Conservation (phyloP, 2,888 invertebrate genomes). For the Mechanitis mazaeus region DNA sequence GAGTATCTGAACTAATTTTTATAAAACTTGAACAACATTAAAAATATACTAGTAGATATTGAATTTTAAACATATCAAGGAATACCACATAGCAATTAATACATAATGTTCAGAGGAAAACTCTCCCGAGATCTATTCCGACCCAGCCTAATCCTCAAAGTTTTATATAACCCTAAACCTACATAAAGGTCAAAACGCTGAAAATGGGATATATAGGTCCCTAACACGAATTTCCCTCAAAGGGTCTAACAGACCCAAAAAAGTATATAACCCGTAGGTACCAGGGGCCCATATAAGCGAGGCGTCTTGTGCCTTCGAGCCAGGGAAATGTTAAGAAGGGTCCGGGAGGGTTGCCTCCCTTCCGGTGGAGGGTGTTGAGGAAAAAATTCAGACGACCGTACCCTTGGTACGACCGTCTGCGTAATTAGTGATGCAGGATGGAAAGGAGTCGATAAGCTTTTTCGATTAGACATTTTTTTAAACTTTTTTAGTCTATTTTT, state of each 20-base stretch:
- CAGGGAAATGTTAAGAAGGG: constrained; percentile 75
- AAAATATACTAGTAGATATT: not conserved
- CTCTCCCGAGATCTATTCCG: constrained; percentile 33
- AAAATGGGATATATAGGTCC: constrained; percentile 68
- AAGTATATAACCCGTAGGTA: constrained; percentile 72
- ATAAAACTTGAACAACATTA: no score
- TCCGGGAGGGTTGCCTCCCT: constrained; percentile 64
- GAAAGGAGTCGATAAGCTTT: constrained; percentile 46
- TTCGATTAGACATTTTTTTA: constrained; percentile 24
- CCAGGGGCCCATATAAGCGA: constrained; percentile 66
- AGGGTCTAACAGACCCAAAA: constrained; percentile 73
- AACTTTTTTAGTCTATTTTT: not conserved
- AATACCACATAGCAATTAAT: constrained; percentile 25
- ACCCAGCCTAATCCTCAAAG: constrained; percentile 46
- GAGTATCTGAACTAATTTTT: no score
- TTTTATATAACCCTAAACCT: constrained; percentile 57
- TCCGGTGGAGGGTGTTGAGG: constrained; percentile 60
- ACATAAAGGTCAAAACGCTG: constrained; percentile 62
- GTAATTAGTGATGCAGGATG: constrained; percentile 73
- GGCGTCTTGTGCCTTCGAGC: constrained; percentile 69
- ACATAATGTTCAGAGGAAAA: constrained; percentile 28
- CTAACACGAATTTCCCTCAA: constrained; percentile 61
- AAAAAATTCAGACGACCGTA: constrained; percentile 73
- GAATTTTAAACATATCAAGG: not conserved
- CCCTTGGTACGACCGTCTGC: constrained; percentile 72